Evolutionary conservation across 2,888 invertebrate species (phyloP), one percentile per base, ranked within the genome.

Genomic region (Acleris emargana): DNA sequence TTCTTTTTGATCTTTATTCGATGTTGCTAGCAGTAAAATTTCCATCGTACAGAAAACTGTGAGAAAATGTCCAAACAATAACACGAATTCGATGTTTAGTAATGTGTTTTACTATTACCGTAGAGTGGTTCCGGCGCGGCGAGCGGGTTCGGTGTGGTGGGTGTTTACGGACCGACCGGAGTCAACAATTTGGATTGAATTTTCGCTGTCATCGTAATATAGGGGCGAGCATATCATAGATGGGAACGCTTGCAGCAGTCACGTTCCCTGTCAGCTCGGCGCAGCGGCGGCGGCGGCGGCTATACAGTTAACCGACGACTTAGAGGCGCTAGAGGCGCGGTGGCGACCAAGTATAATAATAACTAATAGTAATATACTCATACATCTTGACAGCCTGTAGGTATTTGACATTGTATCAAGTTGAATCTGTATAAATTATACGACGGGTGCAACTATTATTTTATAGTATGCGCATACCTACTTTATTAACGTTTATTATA

Each of bases 111-210:
- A 13, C 20, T 58, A 59, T 54, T 64, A 28, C 49, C 53, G 49
- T 58, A 54, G 43, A 53, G 53, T 49, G 49, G 54, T 49, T 32
- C 50, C 54, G 54, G 13, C 28, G 13, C 28, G 49, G 59, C 54
- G 20, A 43, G 57, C 45, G 17, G 25, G n/a, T 22, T 25, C n/a
- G n/a, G n/a, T n/a, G n/a, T n/a, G n/a, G n/a, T n/a, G n/a, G 25
- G 20, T 62, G 62, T 62, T 63, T 55, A 52, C 55, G 20, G 32
- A 50, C 42, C 53, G 25, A 32, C 13, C 18, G 49, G 32, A 60
- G 64, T 60, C 43, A 64, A 64, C 64, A 64, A 64, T 60, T 64
- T 54, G 28, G 59, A 64, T 55, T 55, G 50, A 50, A 64, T 64
- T 64, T 64, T 64, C 59, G 38, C 47, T 38, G 63, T 22, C 52